A percentile compares a stretch with the other conserved stretches of the same genome.
Evolutionary conservation across 2,888 invertebrate species (phyloP).

Genomic region (Athalia cordata): DNA sequence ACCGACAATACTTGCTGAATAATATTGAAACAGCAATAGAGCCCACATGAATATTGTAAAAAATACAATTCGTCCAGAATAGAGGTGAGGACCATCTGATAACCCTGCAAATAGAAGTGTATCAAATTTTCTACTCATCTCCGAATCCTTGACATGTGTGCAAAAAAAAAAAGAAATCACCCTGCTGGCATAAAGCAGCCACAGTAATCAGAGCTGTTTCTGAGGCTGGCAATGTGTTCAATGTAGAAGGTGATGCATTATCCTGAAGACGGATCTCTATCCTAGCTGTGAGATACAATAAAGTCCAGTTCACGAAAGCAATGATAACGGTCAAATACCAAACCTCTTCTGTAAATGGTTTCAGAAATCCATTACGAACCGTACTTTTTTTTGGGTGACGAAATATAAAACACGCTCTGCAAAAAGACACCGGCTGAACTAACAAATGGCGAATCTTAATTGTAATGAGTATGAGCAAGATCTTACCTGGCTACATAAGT

Average conservation of each 20-base stretch:
- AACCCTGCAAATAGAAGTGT: slow-evolving; percentile 65
- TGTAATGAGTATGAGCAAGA: slow-evolving; percentile 47
- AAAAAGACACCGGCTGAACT: neutral
- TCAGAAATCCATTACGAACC: slow-evolving; percentile 22
- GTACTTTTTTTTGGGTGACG: slow-evolving; percentile 26
- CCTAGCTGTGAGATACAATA: slow-evolving; percentile 56
- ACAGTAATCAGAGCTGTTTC: slow-evolving; percentile 70
- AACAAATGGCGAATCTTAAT: too few relatives aligned
- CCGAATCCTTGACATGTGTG: slow-evolving; percentile 49
- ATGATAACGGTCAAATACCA: slow-evolving; percentile 76
- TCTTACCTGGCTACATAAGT: slow-evolving; percentile 78
- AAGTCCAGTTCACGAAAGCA: slow-evolving; percentile 58
- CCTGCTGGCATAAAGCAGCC: slow-evolving; percentile 75
- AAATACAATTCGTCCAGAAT: slow-evolving; percentile 76
- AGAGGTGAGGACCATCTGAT: slow-evolving; percentile 66
- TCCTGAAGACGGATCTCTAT: slow-evolving; percentile 55
- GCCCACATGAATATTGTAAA: slow-evolving; percentile 77
- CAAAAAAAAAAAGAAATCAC: slow-evolving; percentile 54
- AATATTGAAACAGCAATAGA: slow-evolving; percentile 81
- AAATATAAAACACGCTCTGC: slow-evolving; percentile 24
- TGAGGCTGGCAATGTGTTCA: slow-evolving; percentile 55
- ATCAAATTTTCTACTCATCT: slow-evolving; percentile 28
- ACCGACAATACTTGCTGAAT: slow-evolving; percentile 82
- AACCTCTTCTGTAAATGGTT: slow-evolving; percentile 23
- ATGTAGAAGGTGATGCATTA: slow-evolving; percentile 46